These are phyloP conservation scores for Semaprochilodus insignis DNA, from an alignment of 2,797 vertebrate species.

Conservation along the genomic window DNA sequence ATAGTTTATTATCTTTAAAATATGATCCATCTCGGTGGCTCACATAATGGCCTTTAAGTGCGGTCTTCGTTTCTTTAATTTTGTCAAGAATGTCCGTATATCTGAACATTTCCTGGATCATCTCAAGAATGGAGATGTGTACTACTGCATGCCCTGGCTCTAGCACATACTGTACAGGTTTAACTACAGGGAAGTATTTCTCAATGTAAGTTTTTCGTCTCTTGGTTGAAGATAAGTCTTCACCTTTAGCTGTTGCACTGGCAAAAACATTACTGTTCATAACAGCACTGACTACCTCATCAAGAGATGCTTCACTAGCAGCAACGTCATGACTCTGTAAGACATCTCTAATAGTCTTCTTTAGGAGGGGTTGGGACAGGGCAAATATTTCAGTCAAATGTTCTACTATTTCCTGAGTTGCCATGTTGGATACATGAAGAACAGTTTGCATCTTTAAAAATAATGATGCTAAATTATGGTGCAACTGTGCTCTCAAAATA, in stretches of 20 bases:
- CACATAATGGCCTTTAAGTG: slow-evolving; percentile 28
- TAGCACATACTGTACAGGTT: slow-evolving; percentile 33
- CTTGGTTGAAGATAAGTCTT: slow-evolving; percentile 32
- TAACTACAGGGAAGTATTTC: slow-evolving; percentile 42
- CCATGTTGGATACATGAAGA: slow-evolving; percentile 43
- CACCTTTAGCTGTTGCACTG: slow-evolving; percentile 40
- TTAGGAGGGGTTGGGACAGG: slow-evolving; percentile 35
- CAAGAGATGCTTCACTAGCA: slow-evolving; percentile 21
- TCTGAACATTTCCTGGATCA: slow-evolving; percentile 50
- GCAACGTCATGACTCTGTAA: slow-evolving; percentile 25
- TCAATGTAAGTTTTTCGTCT: slow-evolving; percentile 29
- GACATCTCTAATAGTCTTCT: slow-evolving; percentile 39
- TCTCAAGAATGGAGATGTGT: slow-evolving; percentile 42
- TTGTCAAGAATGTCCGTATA: slow-evolving; percentile 37
- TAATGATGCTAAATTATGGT: slow-evolving; percentile 39
- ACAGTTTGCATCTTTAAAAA: slow-evolving; percentile 38
- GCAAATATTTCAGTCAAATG: slow-evolving; percentile 42
- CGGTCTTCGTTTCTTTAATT: slow-evolving; percentile 40
- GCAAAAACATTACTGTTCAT: slow-evolving; percentile 37
- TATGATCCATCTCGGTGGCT: slow-evolving; percentile 46
- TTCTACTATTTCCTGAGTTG: slow-evolving; percentile 43
- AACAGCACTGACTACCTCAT: slow-evolving; percentile 39
- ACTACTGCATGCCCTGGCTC: slow-evolving; percentile 24
- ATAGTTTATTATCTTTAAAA: slow-evolving; percentile 38
- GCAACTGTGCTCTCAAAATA: slow-evolving; percentile 36